A percentile compares a stretch with the other conserved stretches of the same genome.
Evolutionary conservation across 2,888 invertebrate genomes (phyloP).

Genomic region (Eupithecia exiguata): DNA sequence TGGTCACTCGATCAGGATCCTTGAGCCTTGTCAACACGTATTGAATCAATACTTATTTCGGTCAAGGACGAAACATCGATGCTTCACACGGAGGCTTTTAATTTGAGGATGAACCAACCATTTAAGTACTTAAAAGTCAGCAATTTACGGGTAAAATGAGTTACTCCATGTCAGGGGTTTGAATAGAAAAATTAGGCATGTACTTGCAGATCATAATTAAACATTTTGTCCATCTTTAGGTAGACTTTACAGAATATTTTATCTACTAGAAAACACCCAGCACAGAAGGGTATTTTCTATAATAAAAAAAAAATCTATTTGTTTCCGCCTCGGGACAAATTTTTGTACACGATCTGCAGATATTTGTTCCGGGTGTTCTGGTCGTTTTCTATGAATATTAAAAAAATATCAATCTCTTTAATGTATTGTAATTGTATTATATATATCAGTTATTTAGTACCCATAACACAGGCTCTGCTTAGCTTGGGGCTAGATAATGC

Average conservation of each 20-base stretch:
- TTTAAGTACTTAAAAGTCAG: not conserved
- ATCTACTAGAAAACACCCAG: too few relatives aligned
- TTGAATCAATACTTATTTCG: not conserved
- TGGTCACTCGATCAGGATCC: not conserved
- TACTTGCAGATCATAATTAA: not conserved
- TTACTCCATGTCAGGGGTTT: not conserved
- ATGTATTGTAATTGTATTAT: not conserved
- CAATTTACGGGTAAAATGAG: not conserved
- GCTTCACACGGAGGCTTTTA: not conserved
- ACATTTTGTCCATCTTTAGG: not conserved
- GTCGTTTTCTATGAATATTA: not conserved
- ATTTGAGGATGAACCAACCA: not conserved
- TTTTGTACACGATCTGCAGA: too few relatives aligned
- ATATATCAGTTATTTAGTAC: not conserved
- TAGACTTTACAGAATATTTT: not conserved
- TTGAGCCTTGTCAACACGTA: not conserved
- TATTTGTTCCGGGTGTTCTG: too few relatives aligned
- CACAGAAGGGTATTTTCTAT: not conserved
- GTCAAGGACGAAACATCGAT: conserved; percentile 1
- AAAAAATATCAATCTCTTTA: not conserved
- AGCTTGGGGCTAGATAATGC: not conserved
- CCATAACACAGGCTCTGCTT: not conserved
- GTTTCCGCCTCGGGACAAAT: too few relatives aligned
- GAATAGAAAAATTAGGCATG: not conserved
- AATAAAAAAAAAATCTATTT: not conserved